Base-by-base conservation (phyloP, 2,113 vertebrate genomes). In the Cynoglossus semilaevis region DNA sequence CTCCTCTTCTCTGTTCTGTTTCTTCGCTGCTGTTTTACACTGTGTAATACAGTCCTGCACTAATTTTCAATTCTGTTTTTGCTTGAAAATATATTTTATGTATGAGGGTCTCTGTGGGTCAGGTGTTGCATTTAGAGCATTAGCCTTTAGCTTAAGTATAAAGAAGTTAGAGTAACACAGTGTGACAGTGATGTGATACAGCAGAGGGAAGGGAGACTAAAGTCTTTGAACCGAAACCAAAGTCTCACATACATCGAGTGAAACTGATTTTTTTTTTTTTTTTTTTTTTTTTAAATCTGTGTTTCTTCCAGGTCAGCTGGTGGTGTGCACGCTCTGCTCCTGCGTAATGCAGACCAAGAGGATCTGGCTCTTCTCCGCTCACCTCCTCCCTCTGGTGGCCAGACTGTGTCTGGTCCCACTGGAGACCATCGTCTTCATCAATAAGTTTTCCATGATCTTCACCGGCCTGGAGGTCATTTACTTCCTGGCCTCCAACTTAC, bases 271-370 rank as follows among this genome's bases (percentile, higher is more conserved):
- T 7, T 22, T 9, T 13, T 6, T 22, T 1, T 5, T 12, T 22
- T 48, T 60, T 9, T 69, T 35, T 53, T n/a, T n/a, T n/a, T n/a
- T n/a, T n/a, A n/a, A n/a, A n/a, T n/a, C 16, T 53, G 12, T 7
- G 10, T 65, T 44, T 17, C 35, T 63, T 64, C 51, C 71, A 86
- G 84, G 94, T 90, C 96, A 99, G 90, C 86, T 99, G 81, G 96
- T 99, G 88, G 95, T 99, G 11, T 99, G 96, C 60, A 97, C 96
- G 0, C 89, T 99, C 17, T 99, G 97, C 86, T 98, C 96, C 68
- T 97, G 95, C 66, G 96, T 98, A 77, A 99, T 99, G 97, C 96
- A 97, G 84, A 99, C 97, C 16, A 99, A 98, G 74, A 93, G 96
- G 90, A 98, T 98, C 68, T 99, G 97, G 97, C 93, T 99, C 1